Evolutionary conservation across 2,797 vertebrate genomes (phyloP), one percentile per base, ranked within the genome.

Genomic region (Myiotriccus ornatus): DNA sequence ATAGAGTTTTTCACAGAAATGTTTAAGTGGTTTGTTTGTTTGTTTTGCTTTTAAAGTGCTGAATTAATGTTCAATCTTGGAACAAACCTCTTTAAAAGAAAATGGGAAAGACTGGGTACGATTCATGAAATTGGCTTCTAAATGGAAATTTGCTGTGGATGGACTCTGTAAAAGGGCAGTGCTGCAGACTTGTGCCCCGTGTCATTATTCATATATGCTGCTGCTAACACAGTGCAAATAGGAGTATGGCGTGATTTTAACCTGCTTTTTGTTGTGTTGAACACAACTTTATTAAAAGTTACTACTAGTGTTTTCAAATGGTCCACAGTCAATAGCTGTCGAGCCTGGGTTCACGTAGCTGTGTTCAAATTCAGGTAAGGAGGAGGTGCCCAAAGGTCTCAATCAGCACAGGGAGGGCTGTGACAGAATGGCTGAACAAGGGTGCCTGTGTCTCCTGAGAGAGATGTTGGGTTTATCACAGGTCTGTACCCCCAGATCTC

Each of bases 271-370:
- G 77, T 93, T 84, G 57, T 77, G 76, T 60, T 68, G 43, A 87
- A 46, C 20, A 28, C 37, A 6, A 39, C 67, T 95, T 87, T 90
- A 95, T 90, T 96, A 91, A 84, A 94, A 80, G 64, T 92, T 70
- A 60, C 52, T 55, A 13, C 32, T 1, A 1, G 21, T 91, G 82
- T 83, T 96, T 95, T 74, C n/a, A 93, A 87, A 63, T 4, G n/a
- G 53, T 65, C 49, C 68, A 18, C 73, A 92, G 41, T 30, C 75
- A 43, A 16, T 4, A 60, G 67, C 60, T 94, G 68, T 75, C 2
- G 30, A 16, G 67, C 88, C 46, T 93, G 90, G 27, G n/a, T 87
- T 80, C 8, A 25, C 67, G 64, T 2, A 13, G 27, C 25, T 56
- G 56, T 47, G 63, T 18, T 60, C 9, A 1, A 11, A 0, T 0